A percentile compares a stretch with the other conserved stretches of the same genome.
These are phyloP conservation scores for Epistrophella euchroma DNA, from an alignment of 2,888 invertebrate genomes.

Conservation along the genomic window DNA sequence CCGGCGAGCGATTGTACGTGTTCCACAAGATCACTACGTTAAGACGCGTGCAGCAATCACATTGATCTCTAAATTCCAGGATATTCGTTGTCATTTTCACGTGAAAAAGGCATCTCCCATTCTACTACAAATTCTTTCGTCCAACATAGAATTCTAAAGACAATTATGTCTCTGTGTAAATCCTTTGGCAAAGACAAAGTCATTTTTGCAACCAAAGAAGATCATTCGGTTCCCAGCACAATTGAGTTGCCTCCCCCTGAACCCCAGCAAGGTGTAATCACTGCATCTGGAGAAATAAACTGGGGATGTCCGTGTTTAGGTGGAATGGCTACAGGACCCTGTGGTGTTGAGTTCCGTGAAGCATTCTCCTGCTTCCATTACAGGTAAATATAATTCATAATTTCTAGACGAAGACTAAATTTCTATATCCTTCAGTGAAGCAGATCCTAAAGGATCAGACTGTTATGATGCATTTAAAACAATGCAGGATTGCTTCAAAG, in stretches of 20 bases:
- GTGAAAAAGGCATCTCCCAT: conserved; percentile 84
- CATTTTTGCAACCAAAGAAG: conserved; percentile 92
- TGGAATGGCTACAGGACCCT: conserved; percentile 98
- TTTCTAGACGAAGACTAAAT: not conserved
- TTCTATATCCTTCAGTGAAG: conserved; percentile 86
- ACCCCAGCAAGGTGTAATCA: conserved; percentile 91
- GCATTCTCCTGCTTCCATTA: conserved; percentile 98
- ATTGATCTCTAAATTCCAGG: conserved; percentile 84
- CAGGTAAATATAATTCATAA: conserved; percentile 83
- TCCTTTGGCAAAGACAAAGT: conserved; percentile 90
- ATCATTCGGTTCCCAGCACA: conserved; percentile 89
- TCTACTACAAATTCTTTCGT: conserved; percentile 53
- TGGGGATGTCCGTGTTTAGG: conserved; percentile 99
- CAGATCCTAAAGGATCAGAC: conserved; percentile 96
- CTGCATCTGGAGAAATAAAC: conserved; percentile 95
- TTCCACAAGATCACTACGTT: conserved; percentile 85
- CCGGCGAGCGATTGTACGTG: conserved; percentile 85
- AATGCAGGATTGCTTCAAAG: conserved; percentile 95
- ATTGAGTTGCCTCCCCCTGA: conserved; percentile 89
- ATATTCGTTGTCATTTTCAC: conserved; percentile 85
- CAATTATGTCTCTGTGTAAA: conserved; percentile 84
- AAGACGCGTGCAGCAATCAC: conserved; percentile 86
- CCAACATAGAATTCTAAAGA: conserved; percentile 51
- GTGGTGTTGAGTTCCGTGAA: conserved; percentile 95
- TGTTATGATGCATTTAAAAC: conserved; percentile 95